Conservation (phyloP, 2,888 invertebrate genomes). For the Subacronicta megacephala region DNA sequence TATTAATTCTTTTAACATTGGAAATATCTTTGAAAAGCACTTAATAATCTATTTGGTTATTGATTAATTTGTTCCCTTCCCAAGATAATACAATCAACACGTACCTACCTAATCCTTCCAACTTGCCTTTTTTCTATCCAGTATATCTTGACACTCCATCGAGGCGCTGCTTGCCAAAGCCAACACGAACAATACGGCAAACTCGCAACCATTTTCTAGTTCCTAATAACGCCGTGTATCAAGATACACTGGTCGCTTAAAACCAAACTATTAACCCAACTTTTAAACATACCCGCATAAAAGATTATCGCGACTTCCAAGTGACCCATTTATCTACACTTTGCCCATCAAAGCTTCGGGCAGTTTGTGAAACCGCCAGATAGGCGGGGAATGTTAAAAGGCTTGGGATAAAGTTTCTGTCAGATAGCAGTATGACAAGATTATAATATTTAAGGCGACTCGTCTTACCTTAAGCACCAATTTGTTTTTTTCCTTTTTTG, state of each 20-base stretch:
- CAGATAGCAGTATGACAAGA: slow-evolving; percentile 37
- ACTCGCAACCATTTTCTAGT: background rate
- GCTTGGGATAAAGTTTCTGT: slow-evolving; percentile 36
- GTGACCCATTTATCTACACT: slow-evolving; percentile 43
- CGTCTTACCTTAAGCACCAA: too few species aligned
- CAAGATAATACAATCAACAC: too few species aligned
- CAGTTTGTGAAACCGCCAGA: slow-evolving; percentile 44
- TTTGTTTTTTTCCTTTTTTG: too few species aligned
- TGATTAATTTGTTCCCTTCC: too few species aligned
- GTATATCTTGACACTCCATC: too few species aligned
- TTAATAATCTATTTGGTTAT: too few species aligned
- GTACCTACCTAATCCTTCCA: too few species aligned
- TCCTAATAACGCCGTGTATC: background rate
- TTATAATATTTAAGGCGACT: slow-evolving; percentile 39
- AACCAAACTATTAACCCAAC: slow-evolving; percentile 22
- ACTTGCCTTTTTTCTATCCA: too few species aligned
- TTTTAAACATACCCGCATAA: slow-evolving; percentile 44
- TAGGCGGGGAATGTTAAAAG: slow-evolving; percentile 50
- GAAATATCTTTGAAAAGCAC: too few species aligned
- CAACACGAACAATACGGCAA: too few species aligned
- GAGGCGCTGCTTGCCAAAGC: too few species aligned
- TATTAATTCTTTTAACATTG: too few species aligned
- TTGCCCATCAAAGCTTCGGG: slow-evolving; percentile 40
- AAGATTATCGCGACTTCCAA: slow-evolving; percentile 33
- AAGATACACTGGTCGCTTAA: background rate